Percentiles rank a stretch among this genome's conserved stretches.
Conservation (phyloP, 2,888 invertebrate species). For the Ditylenchus weischeri region DNA sequence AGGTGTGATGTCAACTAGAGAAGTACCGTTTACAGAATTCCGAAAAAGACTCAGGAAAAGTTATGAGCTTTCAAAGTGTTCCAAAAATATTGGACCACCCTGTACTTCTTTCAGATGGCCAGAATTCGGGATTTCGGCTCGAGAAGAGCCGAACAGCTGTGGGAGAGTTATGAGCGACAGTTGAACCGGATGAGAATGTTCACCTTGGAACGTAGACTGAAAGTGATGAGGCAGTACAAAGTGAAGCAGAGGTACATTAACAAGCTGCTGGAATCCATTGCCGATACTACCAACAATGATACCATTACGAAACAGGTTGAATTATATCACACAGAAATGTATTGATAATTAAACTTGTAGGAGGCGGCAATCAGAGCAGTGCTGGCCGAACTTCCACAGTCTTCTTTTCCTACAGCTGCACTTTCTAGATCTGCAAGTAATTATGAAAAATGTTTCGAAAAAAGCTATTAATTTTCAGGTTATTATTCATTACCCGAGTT, state of each 20-base stretch:
- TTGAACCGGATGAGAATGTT: constrained; percentile 57
- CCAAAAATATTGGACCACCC: too few species aligned
- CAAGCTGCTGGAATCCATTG: constrained; percentile 52
- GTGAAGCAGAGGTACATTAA: constrained; percentile 53
- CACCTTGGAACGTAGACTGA: constrained; percentile 56
- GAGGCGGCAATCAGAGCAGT: constrained; percentile 50
- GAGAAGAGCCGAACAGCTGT: constrained; percentile 73
- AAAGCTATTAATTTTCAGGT: constrained; percentile 29
- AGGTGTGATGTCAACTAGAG: too few species aligned
- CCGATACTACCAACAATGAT: constrained; percentile 42
- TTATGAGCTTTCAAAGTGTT: too few species aligned
- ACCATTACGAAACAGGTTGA: constrained; percentile 41
- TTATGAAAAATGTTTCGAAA: too few species aligned
- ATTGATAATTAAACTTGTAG: constrained; percentile 26
- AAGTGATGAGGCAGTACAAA: constrained; percentile 58
- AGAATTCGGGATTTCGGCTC: constrained; percentile 77
- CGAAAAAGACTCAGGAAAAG: too few species aligned
- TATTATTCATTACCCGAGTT: constrained; percentile 57
- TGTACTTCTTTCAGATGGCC: constrained; percentile 25
- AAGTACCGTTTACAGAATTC: too few species aligned
- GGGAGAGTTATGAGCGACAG: constrained; percentile 89
- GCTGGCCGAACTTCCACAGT: constrained; percentile 43
- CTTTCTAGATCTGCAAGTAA: constrained; percentile 37
- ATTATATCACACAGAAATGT: neutral
- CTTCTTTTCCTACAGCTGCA: constrained; percentile 13